Conservation (phyloP, 2,888 invertebrate genomes). For the Copidosoma aretas region DNA sequence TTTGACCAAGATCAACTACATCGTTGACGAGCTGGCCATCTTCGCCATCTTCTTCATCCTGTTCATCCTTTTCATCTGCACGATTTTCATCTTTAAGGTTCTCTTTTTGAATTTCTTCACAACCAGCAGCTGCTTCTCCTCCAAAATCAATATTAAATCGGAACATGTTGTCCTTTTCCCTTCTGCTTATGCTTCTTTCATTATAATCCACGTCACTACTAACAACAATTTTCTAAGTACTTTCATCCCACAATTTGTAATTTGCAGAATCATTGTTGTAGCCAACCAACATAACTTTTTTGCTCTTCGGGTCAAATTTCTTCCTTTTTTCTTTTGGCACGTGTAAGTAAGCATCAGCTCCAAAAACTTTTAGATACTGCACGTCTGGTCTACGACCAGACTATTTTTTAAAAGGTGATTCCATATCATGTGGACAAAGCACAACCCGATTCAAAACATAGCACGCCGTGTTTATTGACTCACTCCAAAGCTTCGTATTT, state of each 20-base stretch:
- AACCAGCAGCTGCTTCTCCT: not conserved
- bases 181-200: not conserved
- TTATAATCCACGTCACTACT: slow-evolving; percentile 18
- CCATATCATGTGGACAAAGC: slow-evolving; percentile 18
- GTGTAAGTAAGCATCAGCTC: slow-evolving; percentile 41
- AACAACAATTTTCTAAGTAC: slow-evolving; percentile 6
- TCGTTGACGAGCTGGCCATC: too few species aligned
- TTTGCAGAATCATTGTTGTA: slow-evolving; percentile 32
- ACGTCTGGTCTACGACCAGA: slow-evolving; percentile 32
- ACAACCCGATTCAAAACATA: slow-evolving; percentile 46
- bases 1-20: too few species aligned
- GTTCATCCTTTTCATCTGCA: too few species aligned
- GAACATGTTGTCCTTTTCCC: too few species aligned
- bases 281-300: slow-evolving; percentile 24
- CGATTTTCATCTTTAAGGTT: too few species aligned
- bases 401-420: slow-evolving; percentile 42
- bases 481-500: slow-evolving; percentile 45
- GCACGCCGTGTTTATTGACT: slow-evolving; percentile 43
- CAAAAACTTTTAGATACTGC: slow-evolving; percentile 40
- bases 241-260: slow-evolving; percentile 21
- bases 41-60: too few species aligned
- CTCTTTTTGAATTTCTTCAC: too few species aligned
- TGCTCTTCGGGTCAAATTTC: slow-evolving; percentile 20
- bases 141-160: not conserved
- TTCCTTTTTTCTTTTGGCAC: slow-evolving; percentile 36